Evolutionary conservation across 1,140 invertebrate genomes (phyloP).

Genomic region (Dryas iulia): DNA sequence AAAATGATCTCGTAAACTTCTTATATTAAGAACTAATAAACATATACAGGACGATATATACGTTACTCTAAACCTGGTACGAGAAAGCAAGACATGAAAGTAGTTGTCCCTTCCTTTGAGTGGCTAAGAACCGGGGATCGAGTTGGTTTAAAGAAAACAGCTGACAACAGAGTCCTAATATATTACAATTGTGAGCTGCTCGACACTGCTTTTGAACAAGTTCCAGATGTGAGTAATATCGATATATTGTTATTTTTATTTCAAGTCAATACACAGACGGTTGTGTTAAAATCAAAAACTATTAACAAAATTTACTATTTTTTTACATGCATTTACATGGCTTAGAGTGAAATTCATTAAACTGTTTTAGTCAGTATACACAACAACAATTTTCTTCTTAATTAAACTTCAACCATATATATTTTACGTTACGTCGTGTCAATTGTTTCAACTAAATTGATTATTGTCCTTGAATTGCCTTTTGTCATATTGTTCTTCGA

Average conservation of each 20-base stretch:
- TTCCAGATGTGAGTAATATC: conserved; percentile 59
- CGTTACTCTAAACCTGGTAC: conserved; percentile 83
- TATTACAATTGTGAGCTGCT: conserved; percentile 68
- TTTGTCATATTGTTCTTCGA: no score
- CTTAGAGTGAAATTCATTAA: no score
- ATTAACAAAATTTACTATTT: no score
- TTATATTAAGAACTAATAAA: not conserved
- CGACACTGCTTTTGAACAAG: conserved; percentile 56
- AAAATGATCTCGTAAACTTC: not conserved
- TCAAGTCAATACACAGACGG: no score
- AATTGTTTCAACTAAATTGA: no score
- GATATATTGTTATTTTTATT: conserved; percentile 14
- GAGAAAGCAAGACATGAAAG: conserved; percentile 76
- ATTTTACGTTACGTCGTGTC: no score
- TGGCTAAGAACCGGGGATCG: conserved; percentile 89
- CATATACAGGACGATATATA: conserved; percentile 81
- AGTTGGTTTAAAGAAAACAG: conserved; percentile 84
- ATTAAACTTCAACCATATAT: no score
- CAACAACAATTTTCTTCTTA: no score
- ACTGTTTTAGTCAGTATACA: no score
- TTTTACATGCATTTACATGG: no score
- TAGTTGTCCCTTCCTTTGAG: conserved; percentile 87
- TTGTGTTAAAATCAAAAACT: no score
- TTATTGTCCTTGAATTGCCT: no score
- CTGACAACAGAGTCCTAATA: conserved; percentile 82